phyloP scores from a whole-genome alignment of 2,888 invertebrate species.

The Sycophila texana region DNA sequence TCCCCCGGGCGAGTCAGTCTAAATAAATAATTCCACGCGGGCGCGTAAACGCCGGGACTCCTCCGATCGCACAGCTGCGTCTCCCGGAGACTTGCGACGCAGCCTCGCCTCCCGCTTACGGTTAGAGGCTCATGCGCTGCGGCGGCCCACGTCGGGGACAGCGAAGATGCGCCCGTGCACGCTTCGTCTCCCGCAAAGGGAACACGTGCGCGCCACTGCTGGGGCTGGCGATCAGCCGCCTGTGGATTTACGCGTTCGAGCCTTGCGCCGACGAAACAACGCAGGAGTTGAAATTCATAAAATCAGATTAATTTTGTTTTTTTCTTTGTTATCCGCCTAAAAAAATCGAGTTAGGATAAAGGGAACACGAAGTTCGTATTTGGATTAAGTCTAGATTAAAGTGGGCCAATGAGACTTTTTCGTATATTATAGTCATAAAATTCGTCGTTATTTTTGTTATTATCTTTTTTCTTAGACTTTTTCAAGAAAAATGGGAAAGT shows the following conservation, averaged over 20 bases:
- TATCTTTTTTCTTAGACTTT: too few relatives aligned
- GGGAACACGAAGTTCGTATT: too few relatives aligned
- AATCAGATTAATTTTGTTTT: too few relatives aligned
- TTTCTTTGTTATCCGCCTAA: too few relatives aligned
- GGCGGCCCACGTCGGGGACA: background rate
- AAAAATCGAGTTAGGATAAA: too few relatives aligned
- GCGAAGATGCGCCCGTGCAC: slow-evolving; percentile 8
- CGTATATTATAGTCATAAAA: too few relatives aligned
- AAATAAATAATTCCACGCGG: slow-evolving; percentile 36
- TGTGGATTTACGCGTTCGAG: background rate
- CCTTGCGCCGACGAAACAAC: background rate
- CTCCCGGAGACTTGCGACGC: background rate
- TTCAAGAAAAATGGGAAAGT: too few relatives aligned
- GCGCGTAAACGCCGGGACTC: background rate
- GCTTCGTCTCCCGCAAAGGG: slow-evolving; percentile 49
- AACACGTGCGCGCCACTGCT: slow-evolving; percentile 38
- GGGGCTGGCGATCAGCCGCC: background rate
- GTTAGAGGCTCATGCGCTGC: background rate
- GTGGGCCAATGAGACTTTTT: too few relatives aligned
- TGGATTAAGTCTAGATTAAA: too few relatives aligned
- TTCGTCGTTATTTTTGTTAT: too few relatives aligned
- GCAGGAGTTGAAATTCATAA: too few relatives aligned
- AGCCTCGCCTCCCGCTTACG: background rate
- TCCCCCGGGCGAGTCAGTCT: background rate
- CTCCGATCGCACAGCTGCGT: slow-evolving; percentile 35